A percentile compares a stretch with the other conserved stretches of the same genome.
These are phyloP conservation scores for Polietes domitor DNA, from an alignment of 2,888 invertebrate species.

Conservation along the genomic window DNA sequence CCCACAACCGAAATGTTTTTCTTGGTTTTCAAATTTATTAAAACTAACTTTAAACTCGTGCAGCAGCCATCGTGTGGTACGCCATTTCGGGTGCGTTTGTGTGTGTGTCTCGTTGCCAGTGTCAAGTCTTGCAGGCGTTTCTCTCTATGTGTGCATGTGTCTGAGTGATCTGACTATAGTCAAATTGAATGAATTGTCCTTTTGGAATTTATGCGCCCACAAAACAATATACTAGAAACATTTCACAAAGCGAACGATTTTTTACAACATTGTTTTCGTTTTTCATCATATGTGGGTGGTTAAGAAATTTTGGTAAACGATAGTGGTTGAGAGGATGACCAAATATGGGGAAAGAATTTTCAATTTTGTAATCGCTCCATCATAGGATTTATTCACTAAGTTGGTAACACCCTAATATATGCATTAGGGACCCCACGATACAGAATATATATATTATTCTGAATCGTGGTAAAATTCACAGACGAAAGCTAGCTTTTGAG, in stretches of 20 bases:
- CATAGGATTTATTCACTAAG: no score
- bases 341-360: no score
- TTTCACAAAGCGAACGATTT: neutral
- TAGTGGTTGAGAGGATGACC: no score
- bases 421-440: no score
- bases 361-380: no score
- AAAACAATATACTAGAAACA: constrained; percentile 42
- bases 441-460: no score
- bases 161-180: neutral
- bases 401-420: no score
- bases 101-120: neutral
- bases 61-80: no score
- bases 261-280: neutral
- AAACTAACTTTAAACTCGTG: neutral
- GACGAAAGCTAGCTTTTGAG: no score
- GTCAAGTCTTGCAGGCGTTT: constrained; percentile 2
- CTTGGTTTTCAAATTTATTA: constrained; percentile 36
- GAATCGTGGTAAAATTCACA: no score
- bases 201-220: constrained; percentile 59
- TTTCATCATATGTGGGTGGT: no score
- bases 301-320: neutral
- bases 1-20: constrained; percentile 6
- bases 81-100: neutral
- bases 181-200: constrained; percentile 62
- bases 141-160: neutral